phyloP scores from a whole-genome alignment of 2,888 invertebrate species.

The Xanthia icteritia region DNA sequence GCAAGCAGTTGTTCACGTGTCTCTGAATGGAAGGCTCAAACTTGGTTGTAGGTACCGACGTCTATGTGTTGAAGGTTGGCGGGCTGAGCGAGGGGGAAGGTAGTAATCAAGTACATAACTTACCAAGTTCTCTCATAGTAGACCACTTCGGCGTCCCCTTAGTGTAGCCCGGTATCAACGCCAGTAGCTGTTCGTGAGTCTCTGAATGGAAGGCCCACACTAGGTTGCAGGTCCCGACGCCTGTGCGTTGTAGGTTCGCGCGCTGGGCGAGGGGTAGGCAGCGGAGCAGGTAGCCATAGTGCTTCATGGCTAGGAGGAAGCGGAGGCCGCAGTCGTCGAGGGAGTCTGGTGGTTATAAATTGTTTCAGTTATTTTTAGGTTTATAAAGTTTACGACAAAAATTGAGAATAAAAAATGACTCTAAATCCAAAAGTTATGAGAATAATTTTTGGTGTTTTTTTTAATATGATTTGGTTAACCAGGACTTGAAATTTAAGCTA shows the following conservation, averaged over 20 bases:
- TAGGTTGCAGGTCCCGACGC: slow-evolving; percentile 96
- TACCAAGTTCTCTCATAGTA: slow-evolving; percentile 96
- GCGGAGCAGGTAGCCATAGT: slow-evolving; percentile 98
- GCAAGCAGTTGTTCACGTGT: slow-evolving; percentile 98
- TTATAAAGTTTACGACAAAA: neutral
- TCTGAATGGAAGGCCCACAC: slow-evolving; percentile 99
- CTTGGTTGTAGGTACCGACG: slow-evolving; percentile 94
- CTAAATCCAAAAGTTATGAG: neutral
- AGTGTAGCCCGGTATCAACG: slow-evolving; percentile 96
- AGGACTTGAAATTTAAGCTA: neutral
- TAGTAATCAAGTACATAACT: slow-evolving; percentile 49
- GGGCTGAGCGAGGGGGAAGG: neutral
- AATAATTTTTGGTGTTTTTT: neutral
- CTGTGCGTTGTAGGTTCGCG: slow-evolving; percentile 95
- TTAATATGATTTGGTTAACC: neutral
- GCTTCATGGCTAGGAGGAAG: slow-evolving; percentile 99
- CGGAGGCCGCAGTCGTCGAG: slow-evolving; percentile 99
- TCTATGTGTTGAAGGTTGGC: neutral
- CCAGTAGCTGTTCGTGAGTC: slow-evolving; percentile 98
- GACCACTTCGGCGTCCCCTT: slow-evolving; percentile 97
- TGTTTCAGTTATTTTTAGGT: neutral
- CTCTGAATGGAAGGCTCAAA: slow-evolving; percentile 99
- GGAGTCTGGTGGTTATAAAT: slow-evolving; percentile 90
- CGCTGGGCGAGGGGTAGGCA: slow-evolving; percentile 98
- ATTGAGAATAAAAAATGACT: neutral